Evolutionary conservation across 2,888 invertebrate species (phyloP), one percentile per base, ranked within the genome.

Genomic region (Anthrax anthrax): DNA sequence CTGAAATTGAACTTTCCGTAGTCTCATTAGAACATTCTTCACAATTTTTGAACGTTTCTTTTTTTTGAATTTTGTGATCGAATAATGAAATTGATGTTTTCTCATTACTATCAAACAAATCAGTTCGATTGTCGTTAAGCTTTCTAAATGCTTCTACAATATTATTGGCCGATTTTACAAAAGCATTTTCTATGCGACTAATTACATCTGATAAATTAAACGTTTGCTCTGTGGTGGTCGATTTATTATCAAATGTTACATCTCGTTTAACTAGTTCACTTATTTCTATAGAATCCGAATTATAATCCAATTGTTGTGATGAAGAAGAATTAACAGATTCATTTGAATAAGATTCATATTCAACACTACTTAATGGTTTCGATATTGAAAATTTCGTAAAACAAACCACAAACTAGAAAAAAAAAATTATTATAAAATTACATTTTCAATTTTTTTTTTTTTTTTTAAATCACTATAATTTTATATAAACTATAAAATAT

Each of bases 171-270:
- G 64, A 60, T 32, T 60, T 54, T 13, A 63, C 55, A 16, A 66
- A 44, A 32, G 58, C 60, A 23, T 55, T 53, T 54, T 66, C 66
- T 39, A 66, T 52, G 43, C 61, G 57, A 3, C 60, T 58, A 36
- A 66, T 60, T 4, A 66, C 47, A 2, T 61, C 52, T 3, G 60
- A 55, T n/a, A 66, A 54, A 0, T 63, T 60, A 32, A 65, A 51
- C 46, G 60, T 60, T 44, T 43, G 51, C 37, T 43, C 32, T n/a
- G 60, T 58, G 6, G 62, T 47, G 2, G 12, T 12, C 13, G 46
- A 48, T 43, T 60, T 59, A 2, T 49, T 37, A 3, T 37, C 27
- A 3, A 41, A 37, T 37, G 17, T 13, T 4, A 46, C 17, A n/a
- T 46, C 46, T 5, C 46, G 36, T 27, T 46, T 46, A 12, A 36